Percentiles rank a stretch among this genome's conserved stretches.
phyloP scores from a whole-genome alignment of 2,113 vertebrate species.

The Aptenodytes forsteri region DNA sequence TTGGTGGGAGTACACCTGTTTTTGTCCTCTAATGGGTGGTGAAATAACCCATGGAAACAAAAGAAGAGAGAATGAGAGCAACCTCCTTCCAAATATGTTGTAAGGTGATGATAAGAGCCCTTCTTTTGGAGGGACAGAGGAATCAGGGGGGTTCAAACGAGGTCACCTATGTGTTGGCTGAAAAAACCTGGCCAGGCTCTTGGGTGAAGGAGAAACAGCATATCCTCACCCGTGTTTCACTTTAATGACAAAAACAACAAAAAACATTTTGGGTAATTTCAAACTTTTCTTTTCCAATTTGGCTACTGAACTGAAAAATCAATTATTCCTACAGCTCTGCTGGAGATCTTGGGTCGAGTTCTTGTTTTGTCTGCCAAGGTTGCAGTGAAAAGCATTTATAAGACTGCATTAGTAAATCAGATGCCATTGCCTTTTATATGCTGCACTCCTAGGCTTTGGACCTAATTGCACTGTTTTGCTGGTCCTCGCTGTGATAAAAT shows the following conservation, averaged over 20 bases:
- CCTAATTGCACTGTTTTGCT: not conserved
- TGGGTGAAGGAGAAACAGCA: not conserved
- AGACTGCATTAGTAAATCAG: not conserved
- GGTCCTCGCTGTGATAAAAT: not conserved
- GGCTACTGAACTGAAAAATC: slow-evolving; percentile 46
- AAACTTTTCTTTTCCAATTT: slow-evolving; percentile 32
- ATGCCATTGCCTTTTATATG: not conserved
- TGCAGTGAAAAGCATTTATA: not conserved
- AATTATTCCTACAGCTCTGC: slow-evolving; percentile 36
- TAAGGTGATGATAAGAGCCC: accelerated
- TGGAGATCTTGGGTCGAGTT: not conserved
- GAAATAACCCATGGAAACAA: not conserved
- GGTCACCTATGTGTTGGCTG: accelerated
- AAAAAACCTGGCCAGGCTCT: not conserved
- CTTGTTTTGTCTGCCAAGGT: not conserved
- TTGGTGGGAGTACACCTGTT: not conserved
- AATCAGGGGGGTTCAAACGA: accelerated
- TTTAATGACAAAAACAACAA: not conserved
- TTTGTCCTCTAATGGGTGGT: not conserved
- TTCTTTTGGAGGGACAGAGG: not conserved
- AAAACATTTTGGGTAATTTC: not conserved
- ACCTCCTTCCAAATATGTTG: not conserved
- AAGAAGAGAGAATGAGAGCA: not conserved
- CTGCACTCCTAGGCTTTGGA: not conserved
- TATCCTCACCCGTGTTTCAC: not conserved